Evolutionary conservation across 2,113 vertebrate species (phyloP).

Genomic region (Progne subis): DNA sequence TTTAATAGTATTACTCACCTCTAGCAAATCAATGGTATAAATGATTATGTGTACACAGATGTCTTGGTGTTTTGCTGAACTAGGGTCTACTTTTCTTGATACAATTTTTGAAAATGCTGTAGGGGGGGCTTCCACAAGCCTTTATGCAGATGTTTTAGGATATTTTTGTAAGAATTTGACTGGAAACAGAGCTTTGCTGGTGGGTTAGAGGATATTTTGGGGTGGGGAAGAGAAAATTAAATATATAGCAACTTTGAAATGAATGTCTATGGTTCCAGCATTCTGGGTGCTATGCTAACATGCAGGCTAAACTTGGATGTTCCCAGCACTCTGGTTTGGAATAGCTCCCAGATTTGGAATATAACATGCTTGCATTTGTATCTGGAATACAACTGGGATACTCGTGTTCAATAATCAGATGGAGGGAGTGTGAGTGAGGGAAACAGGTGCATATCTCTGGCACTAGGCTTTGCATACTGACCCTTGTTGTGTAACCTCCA

Average conservation of each 20-base stretch:
- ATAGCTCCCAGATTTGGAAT: constrained; percentile 11
- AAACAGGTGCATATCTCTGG: constrained; percentile 69
- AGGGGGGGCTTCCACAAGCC: neutral
- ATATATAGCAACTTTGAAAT: neutral
- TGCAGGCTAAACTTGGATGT: constrained; percentile 9
- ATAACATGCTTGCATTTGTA: constrained; percentile 53
- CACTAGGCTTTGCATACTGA: constrained; percentile 48
- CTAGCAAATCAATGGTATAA: neutral
- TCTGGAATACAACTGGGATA: constrained; percentile 65
- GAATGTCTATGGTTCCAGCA: neutral
- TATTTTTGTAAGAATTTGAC: neutral
- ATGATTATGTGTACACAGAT: neutral
- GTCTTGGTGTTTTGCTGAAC: neutral
- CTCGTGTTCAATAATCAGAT: constrained; percentile 58
- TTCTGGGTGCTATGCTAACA: neutral
- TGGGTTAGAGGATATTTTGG: neutral
- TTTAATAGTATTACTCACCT: neutral
- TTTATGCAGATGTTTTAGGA: neutral
- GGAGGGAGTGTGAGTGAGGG: constrained; percentile 71
- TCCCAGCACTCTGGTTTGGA: neutral
- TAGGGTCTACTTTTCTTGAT: neutral
- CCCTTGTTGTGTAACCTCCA: constrained; percentile 42
- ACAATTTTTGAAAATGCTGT: neutral
- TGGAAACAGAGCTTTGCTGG: neutral
- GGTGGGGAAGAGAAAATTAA: neutral